Evolutionary conservation across 1,140 invertebrate genomes (phyloP).

Genomic region (Acromyrmex heyeri): DNA sequence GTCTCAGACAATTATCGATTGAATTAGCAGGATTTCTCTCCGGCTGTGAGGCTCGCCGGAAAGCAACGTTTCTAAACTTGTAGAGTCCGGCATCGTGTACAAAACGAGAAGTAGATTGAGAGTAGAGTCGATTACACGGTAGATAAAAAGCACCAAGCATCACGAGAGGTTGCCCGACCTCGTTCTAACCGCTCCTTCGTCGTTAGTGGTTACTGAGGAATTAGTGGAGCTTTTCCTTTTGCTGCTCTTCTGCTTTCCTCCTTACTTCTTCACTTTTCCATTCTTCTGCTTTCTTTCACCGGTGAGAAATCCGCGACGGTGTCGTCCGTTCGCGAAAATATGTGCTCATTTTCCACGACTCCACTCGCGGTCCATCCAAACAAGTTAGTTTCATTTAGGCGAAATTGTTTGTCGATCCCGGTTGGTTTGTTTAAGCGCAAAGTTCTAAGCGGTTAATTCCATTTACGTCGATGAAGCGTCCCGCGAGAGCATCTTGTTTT

Average conservation of each 20-base stretch:
- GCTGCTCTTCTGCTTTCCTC: background rate
- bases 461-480: conserved; percentile 69
- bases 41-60: conserved; percentile 3
- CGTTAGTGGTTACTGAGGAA: conserved; percentile 53
- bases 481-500: conserved; percentile 46
- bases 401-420: conserved; percentile 78
- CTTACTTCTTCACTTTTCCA: conserved; percentile 40
- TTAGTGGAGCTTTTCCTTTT: conserved; percentile 51
- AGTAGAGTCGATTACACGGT: conserved; percentile 55
- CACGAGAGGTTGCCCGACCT: conserved; percentile 19
- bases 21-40: conserved; percentile 47
- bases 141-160: conserved; percentile 44
- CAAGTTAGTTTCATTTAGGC: conserved; percentile 67
- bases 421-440: conserved; percentile 79
- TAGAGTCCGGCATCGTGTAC: conserved; percentile 35
- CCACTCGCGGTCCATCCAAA: background rate
- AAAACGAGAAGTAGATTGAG: conserved; percentile 41
- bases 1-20: conserved; percentile 53
- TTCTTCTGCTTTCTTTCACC: background rate
- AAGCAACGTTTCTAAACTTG: conserved; percentile 55
- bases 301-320: background rate
- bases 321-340: background rate
- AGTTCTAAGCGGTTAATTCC: conserved; percentile 80
- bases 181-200: conserved; percentile 30
- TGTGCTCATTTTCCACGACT: conserved; percentile 1